Conservation (phyloP, 1,140 invertebrate species). For the Thereuonema tuberculata region DNA sequence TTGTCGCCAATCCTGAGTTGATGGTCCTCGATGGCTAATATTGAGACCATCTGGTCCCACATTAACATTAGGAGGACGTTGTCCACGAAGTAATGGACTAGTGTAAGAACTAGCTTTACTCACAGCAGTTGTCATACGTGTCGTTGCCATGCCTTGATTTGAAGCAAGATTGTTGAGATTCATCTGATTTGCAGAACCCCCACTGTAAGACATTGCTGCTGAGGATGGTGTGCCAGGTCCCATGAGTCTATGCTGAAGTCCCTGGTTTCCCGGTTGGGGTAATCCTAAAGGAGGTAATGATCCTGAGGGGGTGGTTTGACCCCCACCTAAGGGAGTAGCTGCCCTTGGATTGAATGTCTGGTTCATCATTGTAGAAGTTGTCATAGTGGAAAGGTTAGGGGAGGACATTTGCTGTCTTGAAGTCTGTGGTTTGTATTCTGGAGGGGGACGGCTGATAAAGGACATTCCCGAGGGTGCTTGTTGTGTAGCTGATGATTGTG, state of each 20-base stretch:
- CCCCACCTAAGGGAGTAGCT: too few relatives aligned
- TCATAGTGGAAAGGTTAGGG: background rate
- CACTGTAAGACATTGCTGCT: too few relatives aligned
- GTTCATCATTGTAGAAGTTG: background rate
- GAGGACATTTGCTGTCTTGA: background rate
- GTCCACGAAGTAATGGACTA: constrained; percentile 30
- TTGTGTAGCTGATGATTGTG: constrained; percentile 15
- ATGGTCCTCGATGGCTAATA: constrained; percentile 27
- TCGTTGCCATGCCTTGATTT: background rate
- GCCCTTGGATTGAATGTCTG: too few relatives aligned
- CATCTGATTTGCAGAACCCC: background rate
- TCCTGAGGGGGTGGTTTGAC: too few relatives aligned
- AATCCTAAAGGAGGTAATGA: too few relatives aligned
- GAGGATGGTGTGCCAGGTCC: too few relatives aligned
- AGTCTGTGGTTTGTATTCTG: constrained; percentile 3
- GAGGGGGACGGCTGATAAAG: background rate
- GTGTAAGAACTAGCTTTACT: constrained; percentile 24
- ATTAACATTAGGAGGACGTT: constrained; percentile 35
- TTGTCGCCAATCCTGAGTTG: constrained; percentile 11
- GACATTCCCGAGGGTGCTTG: constrained; percentile 1
- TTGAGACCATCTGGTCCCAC: constrained; percentile 35
- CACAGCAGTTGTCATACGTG: background rate
- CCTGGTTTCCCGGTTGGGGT: too few relatives aligned
- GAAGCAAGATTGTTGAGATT: constrained; percentile 2
- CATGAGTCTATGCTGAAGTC: too few relatives aligned